Percentiles rank a stretch among this genome's conserved stretches.
Evolutionary conservation across 2,113 vertebrate genomes (phyloP).

Genomic region (Pelecanoides urinatrix): DNA sequence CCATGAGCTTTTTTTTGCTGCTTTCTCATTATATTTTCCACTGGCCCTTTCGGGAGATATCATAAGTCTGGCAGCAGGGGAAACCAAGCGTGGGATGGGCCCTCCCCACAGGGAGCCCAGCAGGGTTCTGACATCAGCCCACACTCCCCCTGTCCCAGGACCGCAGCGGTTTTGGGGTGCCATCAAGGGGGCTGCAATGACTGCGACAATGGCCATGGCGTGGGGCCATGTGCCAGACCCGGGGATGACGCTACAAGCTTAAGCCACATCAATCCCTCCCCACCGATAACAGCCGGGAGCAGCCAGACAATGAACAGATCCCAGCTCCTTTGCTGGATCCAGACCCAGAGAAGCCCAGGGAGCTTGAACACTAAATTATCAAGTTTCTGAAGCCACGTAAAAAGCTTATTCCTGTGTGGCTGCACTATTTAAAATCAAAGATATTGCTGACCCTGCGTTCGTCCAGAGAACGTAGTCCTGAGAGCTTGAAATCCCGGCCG

Average conservation of each 20-base stretch:
- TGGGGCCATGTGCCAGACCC: not conserved
- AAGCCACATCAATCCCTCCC: not conserved
- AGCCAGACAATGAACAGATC: not conserved
- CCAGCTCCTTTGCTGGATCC: not conserved
- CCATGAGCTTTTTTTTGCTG: not conserved
- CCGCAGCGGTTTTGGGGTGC: not conserved
- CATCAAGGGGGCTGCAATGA: not conserved
- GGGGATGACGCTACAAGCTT: not conserved
- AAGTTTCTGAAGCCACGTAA: not conserved
- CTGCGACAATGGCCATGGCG: accelerated
- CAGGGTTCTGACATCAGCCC: not conserved
- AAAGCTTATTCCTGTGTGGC: not conserved
- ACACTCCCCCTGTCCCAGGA: not conserved
- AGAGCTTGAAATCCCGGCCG: not conserved
- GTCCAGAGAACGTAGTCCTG: not conserved
- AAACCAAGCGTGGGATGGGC: not conserved
- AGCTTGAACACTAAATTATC: not conserved
- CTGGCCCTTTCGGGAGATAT: not conserved
- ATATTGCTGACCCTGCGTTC: not conserved
- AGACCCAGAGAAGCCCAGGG: not conserved
- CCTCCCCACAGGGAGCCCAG: not conserved
- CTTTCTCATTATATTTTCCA: not conserved
- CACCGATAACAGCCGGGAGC: accelerated
- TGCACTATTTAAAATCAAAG: not conserved
- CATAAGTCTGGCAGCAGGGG: accelerated